Evolutionary conservation across 2,888 invertebrate species (phyloP).

Genomic region (Halictus ligatus): DNA sequence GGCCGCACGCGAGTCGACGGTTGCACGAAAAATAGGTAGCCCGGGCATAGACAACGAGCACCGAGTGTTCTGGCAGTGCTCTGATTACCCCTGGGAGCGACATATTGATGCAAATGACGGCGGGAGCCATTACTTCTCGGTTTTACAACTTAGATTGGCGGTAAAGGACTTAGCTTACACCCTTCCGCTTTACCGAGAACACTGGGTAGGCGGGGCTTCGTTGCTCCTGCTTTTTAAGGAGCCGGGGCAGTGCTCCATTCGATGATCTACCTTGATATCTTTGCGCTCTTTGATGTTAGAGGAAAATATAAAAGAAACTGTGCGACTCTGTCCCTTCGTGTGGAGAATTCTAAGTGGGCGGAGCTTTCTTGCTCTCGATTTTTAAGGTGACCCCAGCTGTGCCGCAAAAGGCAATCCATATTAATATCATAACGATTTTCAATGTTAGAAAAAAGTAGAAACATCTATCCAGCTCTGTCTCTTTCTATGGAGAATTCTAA

Average conservation of each 20-base stretch:
- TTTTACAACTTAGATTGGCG: background rate
- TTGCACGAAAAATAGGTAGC: slow-evolving; percentile 8
- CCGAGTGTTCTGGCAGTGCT: background rate
- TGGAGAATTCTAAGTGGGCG: background rate
- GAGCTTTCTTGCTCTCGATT: background rate
- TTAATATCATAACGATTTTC: too few species aligned
- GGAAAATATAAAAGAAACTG: background rate
- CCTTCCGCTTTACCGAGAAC: background rate
- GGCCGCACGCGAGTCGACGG: background rate
- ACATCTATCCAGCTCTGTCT: too few species aligned
- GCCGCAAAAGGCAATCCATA: too few species aligned
- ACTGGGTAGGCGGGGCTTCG: background rate
- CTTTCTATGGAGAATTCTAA: too few species aligned
- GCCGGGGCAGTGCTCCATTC: background rate
- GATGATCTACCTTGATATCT: background rate
- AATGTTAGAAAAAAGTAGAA: too few species aligned
- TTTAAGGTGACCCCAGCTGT: too few species aligned
- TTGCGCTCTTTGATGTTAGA: background rate
- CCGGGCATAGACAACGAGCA: slow-evolving; percentile 10
- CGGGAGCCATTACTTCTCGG: background rate
- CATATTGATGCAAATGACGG: background rate
- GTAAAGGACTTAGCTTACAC: background rate
- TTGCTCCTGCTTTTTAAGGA: background rate
- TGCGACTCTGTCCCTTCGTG: too few species aligned
- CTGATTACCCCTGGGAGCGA: background rate